Evolutionary conservation across 2,113 vertebrate genomes (phyloP).

Genomic region (Asarcornis scutulata): DNA sequence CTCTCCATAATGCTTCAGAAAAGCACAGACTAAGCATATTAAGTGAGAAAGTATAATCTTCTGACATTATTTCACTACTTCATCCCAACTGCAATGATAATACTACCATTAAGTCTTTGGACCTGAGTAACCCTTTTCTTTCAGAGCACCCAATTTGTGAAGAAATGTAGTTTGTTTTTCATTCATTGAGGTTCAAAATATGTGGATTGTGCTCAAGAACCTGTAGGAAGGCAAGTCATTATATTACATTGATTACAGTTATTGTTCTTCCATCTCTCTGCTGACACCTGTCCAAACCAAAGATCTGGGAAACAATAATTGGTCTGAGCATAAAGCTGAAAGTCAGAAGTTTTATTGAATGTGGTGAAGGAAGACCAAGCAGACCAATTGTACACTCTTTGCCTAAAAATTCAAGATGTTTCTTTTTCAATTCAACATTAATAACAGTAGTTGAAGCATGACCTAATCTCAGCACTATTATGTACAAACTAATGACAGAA

Average conservation of each 20-base stretch:
- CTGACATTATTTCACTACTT: background rate
- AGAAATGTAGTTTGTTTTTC: background rate
- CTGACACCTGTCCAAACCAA: background rate
- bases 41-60: background rate
- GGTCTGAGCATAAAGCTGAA: background rate
- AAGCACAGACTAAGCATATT: background rate
- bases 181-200: background rate
- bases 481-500: background rate
- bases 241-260: background rate
- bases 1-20: background rate
- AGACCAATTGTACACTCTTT: background rate
- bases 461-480: background rate
- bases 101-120: background rate
- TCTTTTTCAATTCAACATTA: background rate
- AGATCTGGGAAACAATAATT: background rate
- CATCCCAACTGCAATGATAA: background rate
- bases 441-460: background rate
- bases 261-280: background rate
- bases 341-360: background rate
- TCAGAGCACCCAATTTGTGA: background rate
- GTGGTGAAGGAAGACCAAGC: background rate
- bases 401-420: background rate
- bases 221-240: background rate
- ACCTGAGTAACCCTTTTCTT: background rate
- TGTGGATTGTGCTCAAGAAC: background rate